These are phyloP conservation scores for Diachrysia chrysitis DNA, from an alignment of 2,888 invertebrate genomes.

Conservation along the genomic window DNA sequence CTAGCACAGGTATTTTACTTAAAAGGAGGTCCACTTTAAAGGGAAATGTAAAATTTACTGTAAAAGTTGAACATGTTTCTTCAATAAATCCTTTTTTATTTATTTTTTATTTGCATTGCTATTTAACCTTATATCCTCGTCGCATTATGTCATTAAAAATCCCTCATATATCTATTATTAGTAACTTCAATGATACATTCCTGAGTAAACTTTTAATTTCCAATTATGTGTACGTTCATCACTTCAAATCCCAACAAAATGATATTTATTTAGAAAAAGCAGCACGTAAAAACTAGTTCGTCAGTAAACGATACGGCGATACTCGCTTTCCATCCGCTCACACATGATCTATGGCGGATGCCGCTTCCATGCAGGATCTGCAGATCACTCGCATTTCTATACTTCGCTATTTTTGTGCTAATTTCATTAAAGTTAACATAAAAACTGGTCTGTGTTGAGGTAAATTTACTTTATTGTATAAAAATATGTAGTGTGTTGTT, in stretches of 20 bases:
- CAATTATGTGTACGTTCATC: too few species aligned
- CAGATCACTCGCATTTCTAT: conserved; percentile 37
- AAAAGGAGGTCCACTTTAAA: too few species aligned
- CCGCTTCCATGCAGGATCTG: conserved; percentile 34
- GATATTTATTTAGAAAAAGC: conserved; percentile 28
- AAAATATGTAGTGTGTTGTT: neutral
- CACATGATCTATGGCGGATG: conserved; percentile 55
- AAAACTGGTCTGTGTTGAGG: neutral
- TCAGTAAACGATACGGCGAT: conserved; percentile 60
- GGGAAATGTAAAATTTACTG: too few species aligned
- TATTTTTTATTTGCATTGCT: too few species aligned
- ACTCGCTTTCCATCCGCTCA: conserved; percentile 70
- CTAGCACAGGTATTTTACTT: too few species aligned
- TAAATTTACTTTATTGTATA: neutral
- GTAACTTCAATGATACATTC: too few species aligned
- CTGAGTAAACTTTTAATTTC: too few species aligned
- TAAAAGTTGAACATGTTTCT: too few species aligned
- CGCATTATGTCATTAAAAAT: too few species aligned
- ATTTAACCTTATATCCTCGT: too few species aligned
- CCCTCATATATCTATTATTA: too few species aligned
- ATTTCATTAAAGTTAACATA: neutral
- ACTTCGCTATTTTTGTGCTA: conserved; percentile 32
- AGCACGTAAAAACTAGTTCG: conserved; percentile 39
- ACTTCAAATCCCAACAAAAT: neutral
- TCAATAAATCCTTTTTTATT: too few species aligned